These are phyloP conservation scores for Donacobius atricapilla DNA, from an alignment of 2,113 vertebrate genomes.

Conservation along the genomic window DNA sequence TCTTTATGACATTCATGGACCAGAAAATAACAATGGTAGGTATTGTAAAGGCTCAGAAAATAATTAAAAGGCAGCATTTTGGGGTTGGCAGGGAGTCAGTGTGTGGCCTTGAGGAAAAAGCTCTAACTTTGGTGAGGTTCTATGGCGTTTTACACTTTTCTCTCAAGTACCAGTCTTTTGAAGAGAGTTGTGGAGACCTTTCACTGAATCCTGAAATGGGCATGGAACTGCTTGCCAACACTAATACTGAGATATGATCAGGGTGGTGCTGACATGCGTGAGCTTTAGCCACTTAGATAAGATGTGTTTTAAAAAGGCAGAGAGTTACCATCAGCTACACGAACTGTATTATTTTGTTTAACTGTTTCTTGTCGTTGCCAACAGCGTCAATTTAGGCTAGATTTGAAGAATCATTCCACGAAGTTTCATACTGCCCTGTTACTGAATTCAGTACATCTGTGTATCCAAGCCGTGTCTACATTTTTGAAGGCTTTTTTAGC, in stretches of 20 bases:
- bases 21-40: not conserved
- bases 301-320: not conserved
- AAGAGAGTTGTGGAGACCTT: not conserved
- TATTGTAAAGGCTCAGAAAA: not conserved
- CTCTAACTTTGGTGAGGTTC: not conserved
- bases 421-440: not conserved
- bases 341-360: not conserved
- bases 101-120: not conserved
- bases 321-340: not conserved
- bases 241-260: not conserved
- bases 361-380: not conserved
- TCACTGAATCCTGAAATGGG: not conserved
- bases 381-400: not conserved
- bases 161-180: not conserved
- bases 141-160: not conserved
- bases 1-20: not conserved
- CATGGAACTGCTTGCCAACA: not conserved
- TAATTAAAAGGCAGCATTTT: not conserved
- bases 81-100: not conserved
- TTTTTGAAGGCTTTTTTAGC: not conserved
- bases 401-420: not conserved
- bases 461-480: not conserved
- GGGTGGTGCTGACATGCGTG: not conserved
- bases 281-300: not conserved
- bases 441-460: not conserved